Evolutionary conservation across 2,888 invertebrate species (phyloP), one percentile per base, ranked within the genome.

Genomic region (Sycophila texana): DNA sequence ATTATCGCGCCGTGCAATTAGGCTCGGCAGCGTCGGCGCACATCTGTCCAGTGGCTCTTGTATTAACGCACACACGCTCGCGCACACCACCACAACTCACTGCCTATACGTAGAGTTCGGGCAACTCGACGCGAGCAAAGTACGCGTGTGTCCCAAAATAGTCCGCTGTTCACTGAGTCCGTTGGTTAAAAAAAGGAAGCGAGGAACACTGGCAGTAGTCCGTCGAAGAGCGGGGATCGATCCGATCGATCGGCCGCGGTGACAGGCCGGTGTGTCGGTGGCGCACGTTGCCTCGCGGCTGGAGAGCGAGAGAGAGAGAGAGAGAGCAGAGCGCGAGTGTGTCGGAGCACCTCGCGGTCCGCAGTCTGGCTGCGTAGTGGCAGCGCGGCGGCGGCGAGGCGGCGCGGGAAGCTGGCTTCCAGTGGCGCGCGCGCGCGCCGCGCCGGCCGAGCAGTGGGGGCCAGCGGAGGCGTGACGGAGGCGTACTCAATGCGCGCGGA

Each of bases 301-400:
- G 39, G 20, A 60, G 63, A n/a, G 30, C 14, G 16, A 1, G 53
- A 53, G 51, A 10, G 5, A 13, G 22, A n/a, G n/a, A n/a, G n/a
- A n/a, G 72, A 57, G 58, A 67, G 65, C 20, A 63, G 67, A 60
- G 74, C 80, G 82, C 82, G 86, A 86, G 87, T 87, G 88, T 83
- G 83, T 82, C 84, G 85, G 84, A 84, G 86, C 85, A 83, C 89
- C 88, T 89, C 87, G 86, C 90, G 88, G 88, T 87, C 86, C 90
- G 90, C 90, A 90, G 90, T 88, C 90, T 89, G 85, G 89, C 90
- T 90, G 90, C 90, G 90, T 90, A 89, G 88, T 90, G 90, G 85
- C 87, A 84, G 83, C 84, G 71, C 68, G 67, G 70, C 71, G 66
- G 67, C 61, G 47, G 60, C 77, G 63, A 39, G 39, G 65, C 67